These are phyloP conservation scores for Spodoptera frugiperda DNA, from an alignment of 1,140 invertebrate genomes.

Conservation along the genomic window DNA sequence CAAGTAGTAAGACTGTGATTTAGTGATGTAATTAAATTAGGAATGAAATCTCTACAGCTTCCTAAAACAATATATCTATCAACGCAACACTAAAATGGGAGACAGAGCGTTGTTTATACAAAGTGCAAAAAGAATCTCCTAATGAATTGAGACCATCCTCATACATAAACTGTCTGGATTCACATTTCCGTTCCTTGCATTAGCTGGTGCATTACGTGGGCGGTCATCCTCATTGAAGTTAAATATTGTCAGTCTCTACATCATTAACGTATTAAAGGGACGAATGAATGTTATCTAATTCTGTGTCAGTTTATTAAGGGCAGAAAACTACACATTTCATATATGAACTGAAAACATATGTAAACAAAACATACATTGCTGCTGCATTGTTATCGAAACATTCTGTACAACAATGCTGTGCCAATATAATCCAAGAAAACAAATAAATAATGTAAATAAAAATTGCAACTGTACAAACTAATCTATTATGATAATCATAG, in stretches of 20 bases:
- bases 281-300: conserved; percentile 31
- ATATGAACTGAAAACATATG: too few species aligned
- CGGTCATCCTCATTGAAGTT: conserved; percentile 74
- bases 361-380: not conserved
- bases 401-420: too few species aligned
- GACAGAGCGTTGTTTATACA: not conserved
- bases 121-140: conserved; percentile 16
- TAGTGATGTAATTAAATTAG: not conserved
- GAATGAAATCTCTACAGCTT: conserved; percentile 16
- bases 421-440: too few species aligned
- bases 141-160: conserved; percentile 41
- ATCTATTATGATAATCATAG: too few species aligned
- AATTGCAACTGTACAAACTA: too few species aligned
- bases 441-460: too few species aligned
- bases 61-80: conserved; percentile 3
- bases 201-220: conserved; percentile 63
- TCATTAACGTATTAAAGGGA: conserved; percentile 52
- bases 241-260: conserved; percentile 57
- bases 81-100: not conserved
- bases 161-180: conserved; percentile 50
- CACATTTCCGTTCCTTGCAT: conserved; percentile 55
- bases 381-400: too few species aligned
- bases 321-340: not conserved
- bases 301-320: conserved; percentile 8
- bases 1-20: not conserved